Base-by-base conservation (phyloP, 2,888 invertebrate genomes). In the Hirtodrosophila confusa region DNA sequence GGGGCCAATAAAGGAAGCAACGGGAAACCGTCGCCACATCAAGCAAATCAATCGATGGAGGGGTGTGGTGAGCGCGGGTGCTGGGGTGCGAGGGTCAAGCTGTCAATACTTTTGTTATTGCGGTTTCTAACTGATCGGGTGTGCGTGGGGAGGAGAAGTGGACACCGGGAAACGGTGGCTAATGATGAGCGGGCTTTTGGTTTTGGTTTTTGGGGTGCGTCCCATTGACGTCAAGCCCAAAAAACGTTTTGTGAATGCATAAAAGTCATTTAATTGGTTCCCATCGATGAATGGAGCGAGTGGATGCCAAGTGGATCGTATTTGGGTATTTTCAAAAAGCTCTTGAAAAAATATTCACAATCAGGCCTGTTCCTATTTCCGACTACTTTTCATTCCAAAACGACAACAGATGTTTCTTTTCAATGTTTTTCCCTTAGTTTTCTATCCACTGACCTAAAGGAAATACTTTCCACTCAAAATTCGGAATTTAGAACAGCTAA, bases 11-110 rank as follows among this genome's bases (percentile, higher is more conserved):
- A 75, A 77, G 84, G 87, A 84, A 86, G 53, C 68, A 69, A 75
- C 56, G 68, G 68, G 50, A 76, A 72, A 72, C 40, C 50, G 24
- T 75, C 40, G 31, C 24, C 33, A 27, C 37, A 50, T 12, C n/a
- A 11, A 33, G 33, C 24, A 27, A 27, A 27, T 27, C 2, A 2
- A 6, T 27, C 27, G 27, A 27, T 27, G 5, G 27, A 27, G 6
- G 27, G 27, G 27, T 4, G 27, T 27, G 4, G 27, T 5, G 27
- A 27, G 27, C 3, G 27, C 2, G 27, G 27, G 27, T 17, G 9
- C 10, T 5, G 48, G 23, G 45, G 37, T 49, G 37, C 61, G 78
- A 85, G 85, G 86, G 82, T 80, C 86, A 80, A 75, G 53, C 69
- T 62, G 51, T 29, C 50, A 43, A 45, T 49, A 49, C 50, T 65